These are phyloP conservation scores for Melanotaenia boesemani DNA, from an alignment of 2,797 vertebrate species.

Conservation along the genomic window DNA sequence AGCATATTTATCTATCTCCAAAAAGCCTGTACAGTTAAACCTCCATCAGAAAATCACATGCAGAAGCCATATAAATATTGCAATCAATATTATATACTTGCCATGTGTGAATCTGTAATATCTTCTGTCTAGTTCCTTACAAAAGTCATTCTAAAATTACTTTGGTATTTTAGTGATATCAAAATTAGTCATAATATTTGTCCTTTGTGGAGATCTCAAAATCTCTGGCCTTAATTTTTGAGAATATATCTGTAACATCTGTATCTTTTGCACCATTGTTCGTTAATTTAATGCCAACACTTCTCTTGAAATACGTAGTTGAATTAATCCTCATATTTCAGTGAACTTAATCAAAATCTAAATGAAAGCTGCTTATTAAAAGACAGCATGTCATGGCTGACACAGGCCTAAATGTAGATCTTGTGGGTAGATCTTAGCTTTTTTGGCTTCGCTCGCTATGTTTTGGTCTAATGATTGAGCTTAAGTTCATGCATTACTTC, in stretches of 20 bases:
- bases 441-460: neutral
- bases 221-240: neutral
- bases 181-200: neutral
- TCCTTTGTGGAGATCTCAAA: neutral
- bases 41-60: constrained; percentile 24
- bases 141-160: too few relatives aligned
- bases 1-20: constrained; percentile 31
- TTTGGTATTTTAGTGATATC: too few relatives aligned
- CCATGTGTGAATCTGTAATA: constrained; percentile 27
- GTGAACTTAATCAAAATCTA: neutral
- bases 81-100: constrained; percentile 23
- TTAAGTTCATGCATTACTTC: constrained; percentile 3
- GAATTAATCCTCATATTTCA: neutral
- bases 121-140: constrained; percentile 17
- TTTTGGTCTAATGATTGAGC: constrained; percentile 1
- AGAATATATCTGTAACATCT: too few relatives aligned
- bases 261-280: neutral
- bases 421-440: constrained; percentile 1
- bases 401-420: neutral
- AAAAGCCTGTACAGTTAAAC: constrained; percentile 47
- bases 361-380: neutral
- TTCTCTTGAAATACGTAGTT: neutral
- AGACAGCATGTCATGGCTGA: too few relatives aligned
- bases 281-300: neutral
- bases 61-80: neutral